These are phyloP conservation scores for Microtus ochrogaster DNA, from an alignment of 2,113 vertebrate species.

Conservation along the genomic window DNA sequence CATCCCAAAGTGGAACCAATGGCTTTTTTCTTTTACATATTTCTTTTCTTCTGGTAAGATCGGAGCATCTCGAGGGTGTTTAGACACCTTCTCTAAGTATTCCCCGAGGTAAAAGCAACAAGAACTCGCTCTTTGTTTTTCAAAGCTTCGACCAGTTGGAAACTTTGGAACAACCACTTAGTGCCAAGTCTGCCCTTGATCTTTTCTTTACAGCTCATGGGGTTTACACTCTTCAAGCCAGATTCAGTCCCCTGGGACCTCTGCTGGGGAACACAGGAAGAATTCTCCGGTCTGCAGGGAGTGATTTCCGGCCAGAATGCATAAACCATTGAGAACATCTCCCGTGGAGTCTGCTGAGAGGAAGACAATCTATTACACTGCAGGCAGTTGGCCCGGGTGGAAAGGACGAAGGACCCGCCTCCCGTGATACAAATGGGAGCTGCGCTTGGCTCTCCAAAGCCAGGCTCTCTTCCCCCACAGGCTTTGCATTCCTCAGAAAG, in stretches of 20 bases:
- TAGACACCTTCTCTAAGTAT: constrained; percentile 67
- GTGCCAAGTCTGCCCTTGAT: constrained; percentile 69
- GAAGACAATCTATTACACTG: constrained; percentile 61
- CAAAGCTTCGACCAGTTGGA: constrained; percentile 74
- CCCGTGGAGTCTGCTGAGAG: constrained; percentile 62
- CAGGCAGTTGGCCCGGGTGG: constrained; percentile 38
- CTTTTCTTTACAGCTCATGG: constrained; percentile 62
- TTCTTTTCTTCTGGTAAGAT: constrained; percentile 50
- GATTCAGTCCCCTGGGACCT: constrained; percentile 58
- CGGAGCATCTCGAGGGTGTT: constrained; percentile 43
- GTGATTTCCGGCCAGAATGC: constrained; percentile 66
- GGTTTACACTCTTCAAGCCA: constrained; percentile 73
- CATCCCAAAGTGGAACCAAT: constrained; percentile 43
- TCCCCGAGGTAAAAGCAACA: constrained; percentile 51
- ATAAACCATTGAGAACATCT: constrained; percentile 71
- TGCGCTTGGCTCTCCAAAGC: constrained; percentile 44
- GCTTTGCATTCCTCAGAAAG: constrained; percentile 72
- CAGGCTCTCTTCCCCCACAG: constrained; percentile 41
- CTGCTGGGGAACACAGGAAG: constrained; percentile 65
- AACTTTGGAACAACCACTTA: constrained; percentile 71
- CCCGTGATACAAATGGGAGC: constrained; percentile 17
- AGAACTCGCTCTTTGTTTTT: constrained; percentile 60
- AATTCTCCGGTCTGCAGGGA: constrained; percentile 59
- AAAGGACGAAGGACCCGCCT: not conserved
- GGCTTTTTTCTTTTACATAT: constrained; percentile 33